These are phyloP conservation scores for Cyphomyrus discorhynchus DNA, from an alignment of 2,113 vertebrate genomes.

Conservation along the genomic window DNA sequence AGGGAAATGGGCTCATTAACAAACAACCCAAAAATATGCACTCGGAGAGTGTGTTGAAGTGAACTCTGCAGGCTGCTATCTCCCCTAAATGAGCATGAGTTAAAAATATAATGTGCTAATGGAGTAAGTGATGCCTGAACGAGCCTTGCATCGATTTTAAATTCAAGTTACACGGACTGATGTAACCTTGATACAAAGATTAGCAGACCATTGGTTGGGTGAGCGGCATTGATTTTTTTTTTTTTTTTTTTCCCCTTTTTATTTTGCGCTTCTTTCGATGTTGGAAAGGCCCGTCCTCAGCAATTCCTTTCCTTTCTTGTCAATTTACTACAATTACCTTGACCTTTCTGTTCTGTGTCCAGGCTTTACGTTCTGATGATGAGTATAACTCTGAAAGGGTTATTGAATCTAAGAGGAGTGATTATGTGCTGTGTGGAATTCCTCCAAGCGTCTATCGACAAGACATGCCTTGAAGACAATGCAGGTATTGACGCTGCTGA, in stretches of 20 bases:
- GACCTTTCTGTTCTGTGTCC: background rate
- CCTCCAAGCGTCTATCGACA: constrained; percentile 33
- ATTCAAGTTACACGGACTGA: constrained; percentile 16
- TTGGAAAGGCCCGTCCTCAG: constrained; percentile 11
- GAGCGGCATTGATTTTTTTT: constrained; percentile 17
- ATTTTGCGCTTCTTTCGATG: background rate
- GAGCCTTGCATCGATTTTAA: constrained; percentile 15
- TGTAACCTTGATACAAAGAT: constrained; percentile 19
- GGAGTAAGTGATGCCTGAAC: constrained; percentile 23
- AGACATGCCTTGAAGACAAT: constrained; percentile 40
- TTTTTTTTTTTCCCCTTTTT: background rate
- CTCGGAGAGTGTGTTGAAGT: background rate
- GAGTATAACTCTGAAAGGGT: background rate
- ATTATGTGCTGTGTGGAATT: background rate
- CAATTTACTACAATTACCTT: constrained; percentile 14
- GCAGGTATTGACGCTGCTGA: constrained; percentile 15
- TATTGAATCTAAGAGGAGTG: background rate
- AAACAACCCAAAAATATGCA: constrained; percentile 2
- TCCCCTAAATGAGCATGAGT: background rate
- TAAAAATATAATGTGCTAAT: constrained; percentile 26
- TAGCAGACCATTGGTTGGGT: constrained; percentile 18
- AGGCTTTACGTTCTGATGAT: background rate
- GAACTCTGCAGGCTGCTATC: background rate
- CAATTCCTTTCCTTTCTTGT: constrained; percentile 9
- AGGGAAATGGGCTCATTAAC: background rate